Evolutionary conservation across 2,113 vertebrate genomes (phyloP).

Genomic region (Geococcyx californianus): DNA sequence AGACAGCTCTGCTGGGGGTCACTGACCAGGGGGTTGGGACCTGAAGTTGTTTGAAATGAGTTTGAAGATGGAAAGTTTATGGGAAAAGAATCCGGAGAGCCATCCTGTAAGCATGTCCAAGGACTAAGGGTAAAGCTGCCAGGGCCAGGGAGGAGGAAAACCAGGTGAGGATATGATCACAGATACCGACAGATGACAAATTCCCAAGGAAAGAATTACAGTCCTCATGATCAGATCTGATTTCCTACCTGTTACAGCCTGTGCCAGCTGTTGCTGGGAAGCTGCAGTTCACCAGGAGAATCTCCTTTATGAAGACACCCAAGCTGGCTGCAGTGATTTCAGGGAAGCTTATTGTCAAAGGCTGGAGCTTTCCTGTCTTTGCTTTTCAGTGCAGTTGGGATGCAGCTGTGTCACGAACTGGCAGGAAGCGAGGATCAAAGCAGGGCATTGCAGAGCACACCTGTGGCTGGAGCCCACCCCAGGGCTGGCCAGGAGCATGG

Average conservation of each 20-base stretch:
- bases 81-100: background rate
- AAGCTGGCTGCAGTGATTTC: background rate
- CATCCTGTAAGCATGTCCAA: background rate
- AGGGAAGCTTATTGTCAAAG: background rate
- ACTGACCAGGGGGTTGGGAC: background rate
- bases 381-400: background rate
- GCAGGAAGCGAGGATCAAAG: background rate
- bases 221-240: background rate
- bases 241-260: background rate
- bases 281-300: background rate
- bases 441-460: background rate
- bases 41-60: rapidly evolving
- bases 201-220: background rate
- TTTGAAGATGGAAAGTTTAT: background rate
- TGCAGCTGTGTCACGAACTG: rapidly evolving
- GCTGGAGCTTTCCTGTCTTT: background rate
- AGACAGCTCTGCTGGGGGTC: too few relatives aligned
- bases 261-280: background rate
- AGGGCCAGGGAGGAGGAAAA: background rate
- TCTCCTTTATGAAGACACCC: background rate
- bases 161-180: background rate
- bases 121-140: background rate
- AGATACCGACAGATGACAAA: too few relatives aligned
- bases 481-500: too few relatives aligned
- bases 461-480: too few relatives aligned